Conservation (phyloP, 2,113 vertebrate species). For the Malaclemys terrapin region DNA sequence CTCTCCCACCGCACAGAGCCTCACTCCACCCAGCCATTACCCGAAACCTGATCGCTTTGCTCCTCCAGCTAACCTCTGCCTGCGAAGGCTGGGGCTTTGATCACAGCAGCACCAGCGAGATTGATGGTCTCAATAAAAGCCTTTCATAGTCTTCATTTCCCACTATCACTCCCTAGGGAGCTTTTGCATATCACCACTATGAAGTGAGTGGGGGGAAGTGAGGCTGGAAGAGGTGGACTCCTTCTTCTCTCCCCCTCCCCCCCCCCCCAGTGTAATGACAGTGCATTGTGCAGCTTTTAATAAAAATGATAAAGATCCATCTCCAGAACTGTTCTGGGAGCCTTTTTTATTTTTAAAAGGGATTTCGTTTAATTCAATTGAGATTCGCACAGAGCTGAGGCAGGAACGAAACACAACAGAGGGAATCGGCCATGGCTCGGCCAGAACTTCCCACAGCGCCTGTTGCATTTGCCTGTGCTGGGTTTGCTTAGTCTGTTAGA, state of each 20-base stretch:
- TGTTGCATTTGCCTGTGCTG: neutral
- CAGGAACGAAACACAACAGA: neutral
- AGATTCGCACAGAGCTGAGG: neutral
- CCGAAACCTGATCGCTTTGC: conserved; percentile 77
- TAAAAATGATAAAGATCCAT: conserved; percentile 41
- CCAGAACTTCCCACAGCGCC: neutral
- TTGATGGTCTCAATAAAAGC: conserved; percentile 69
- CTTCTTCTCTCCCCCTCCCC: neutral
- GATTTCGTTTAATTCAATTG: neutral
- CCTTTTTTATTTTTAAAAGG: conserved; percentile 18
- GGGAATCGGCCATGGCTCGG: neutral
- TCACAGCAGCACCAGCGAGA: conserved; percentile 43
- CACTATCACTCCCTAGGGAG: conserved; percentile 66
- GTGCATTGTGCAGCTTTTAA: conserved; percentile 58
- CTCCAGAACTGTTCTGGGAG: conserved; percentile 39
- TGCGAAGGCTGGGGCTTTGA: conserved; percentile 60
- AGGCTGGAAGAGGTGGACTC: neutral
- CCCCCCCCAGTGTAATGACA: conserved; percentile 12
- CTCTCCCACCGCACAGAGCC: neutral
- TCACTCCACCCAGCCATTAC: conserved; percentile 43
- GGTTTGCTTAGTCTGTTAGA: neutral
- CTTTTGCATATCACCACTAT: conserved; percentile 52
- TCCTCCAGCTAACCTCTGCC: conserved; percentile 67
- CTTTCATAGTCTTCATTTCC: conserved; percentile 65
- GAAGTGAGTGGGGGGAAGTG: neutral